Conservation (phyloP, 1,140 invertebrate genomes). For the Zaprionus ornatus region DNA sequence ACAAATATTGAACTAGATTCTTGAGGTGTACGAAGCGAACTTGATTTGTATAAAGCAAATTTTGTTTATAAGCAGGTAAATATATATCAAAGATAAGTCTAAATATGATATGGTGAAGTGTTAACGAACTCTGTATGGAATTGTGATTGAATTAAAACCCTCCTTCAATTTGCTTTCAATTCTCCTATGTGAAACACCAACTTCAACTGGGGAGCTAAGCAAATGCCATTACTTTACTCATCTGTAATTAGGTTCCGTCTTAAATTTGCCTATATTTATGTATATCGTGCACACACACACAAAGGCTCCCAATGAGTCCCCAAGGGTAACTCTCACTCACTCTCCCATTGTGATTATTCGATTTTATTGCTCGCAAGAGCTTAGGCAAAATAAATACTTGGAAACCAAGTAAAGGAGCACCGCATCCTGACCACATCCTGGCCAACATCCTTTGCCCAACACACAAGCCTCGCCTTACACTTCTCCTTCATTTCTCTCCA, state of each 20-base stretch:
- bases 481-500: not conserved
- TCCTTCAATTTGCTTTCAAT: not conserved
- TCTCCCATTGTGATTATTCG: slow-evolving; percentile 1
- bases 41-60: not conserved
- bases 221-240: not conserved
- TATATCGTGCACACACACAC: not conserved
- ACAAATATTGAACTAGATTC: not conserved
- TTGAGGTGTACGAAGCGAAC: too few species aligned
- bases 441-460: slow-evolving; percentile 34
- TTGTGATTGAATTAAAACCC: not conserved
- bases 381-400: slow-evolving; percentile 20
- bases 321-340: not conserved
- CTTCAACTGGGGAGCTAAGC: not conserved
- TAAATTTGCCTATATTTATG: not conserved
- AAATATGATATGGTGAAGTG: not conserved
- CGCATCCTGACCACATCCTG: slow-evolving; percentile 62
- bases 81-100: not conserved
- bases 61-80: not conserved
- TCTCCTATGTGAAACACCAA: too few species aligned
- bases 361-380: slow-evolving; percentile 13
- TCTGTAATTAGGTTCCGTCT: slow-evolving; percentile 1
- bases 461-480: not conserved
- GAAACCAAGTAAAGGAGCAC: slow-evolving; percentile 6
- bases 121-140: not conserved
- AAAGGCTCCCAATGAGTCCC: not conserved